These are phyloP conservation scores for Mirounga angustirostris DNA, from an alignment of 2,113 vertebrate species.

Conservation along the genomic window DNA sequence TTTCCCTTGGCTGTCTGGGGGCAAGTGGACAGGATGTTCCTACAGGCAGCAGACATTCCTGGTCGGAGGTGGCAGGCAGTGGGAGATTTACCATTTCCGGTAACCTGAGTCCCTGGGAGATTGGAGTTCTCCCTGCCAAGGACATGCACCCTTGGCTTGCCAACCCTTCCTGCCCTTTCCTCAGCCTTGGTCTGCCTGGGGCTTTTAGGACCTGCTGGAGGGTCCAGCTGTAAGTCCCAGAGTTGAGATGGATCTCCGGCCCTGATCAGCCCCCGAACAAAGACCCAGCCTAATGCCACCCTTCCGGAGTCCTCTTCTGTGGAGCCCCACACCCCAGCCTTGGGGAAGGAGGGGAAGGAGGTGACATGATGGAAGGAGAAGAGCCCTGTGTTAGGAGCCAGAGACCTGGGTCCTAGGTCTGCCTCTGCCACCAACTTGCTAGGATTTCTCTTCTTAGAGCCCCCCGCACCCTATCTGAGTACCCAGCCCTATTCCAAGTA, in stretches of 20 bases:
- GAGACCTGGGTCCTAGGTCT: neutral
- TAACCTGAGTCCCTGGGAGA: slow-evolving; percentile 71
- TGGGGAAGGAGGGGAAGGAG: neutral
- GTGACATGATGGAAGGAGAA: neutral
- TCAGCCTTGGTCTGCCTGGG: neutral
- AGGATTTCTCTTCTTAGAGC: neutral
- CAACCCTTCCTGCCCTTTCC: neutral
- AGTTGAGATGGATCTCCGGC: neutral
- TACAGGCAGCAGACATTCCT: slow-evolving; percentile 61
- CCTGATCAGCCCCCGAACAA: neutral
- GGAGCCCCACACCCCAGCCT: neutral
- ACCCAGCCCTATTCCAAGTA: neutral
- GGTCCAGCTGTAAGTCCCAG: neutral
- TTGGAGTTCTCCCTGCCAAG: slow-evolving; percentile 63
- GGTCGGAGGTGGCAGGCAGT: slow-evolving; percentile 65
- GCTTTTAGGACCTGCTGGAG: neutral
- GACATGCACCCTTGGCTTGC: neutral
- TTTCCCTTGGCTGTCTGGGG: neutral
- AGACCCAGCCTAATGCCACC: neutral
- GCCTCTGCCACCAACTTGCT: neutral
- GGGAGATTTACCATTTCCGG: slow-evolving; percentile 78
- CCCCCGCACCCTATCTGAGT: fast-evolving
- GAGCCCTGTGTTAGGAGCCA: neutral
- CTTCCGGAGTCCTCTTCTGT: neutral
- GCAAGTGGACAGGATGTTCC: slow-evolving; percentile 70